Conservation (phyloP, 2,113 vertebrate species). For the Rhabdomys dilectus region DNA sequence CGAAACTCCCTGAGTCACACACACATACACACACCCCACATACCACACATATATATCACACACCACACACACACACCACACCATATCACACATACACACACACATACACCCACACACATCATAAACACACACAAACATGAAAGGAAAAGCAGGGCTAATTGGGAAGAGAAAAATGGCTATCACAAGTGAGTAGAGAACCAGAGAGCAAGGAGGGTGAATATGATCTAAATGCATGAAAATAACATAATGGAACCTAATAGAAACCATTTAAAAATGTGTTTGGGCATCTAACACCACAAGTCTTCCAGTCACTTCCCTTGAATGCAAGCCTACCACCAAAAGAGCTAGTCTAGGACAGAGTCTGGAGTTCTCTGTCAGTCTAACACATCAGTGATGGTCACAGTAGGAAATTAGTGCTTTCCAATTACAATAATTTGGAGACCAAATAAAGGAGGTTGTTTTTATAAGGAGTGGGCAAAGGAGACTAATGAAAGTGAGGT, state of each 20-base stretch:
- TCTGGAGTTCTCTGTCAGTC: neutral
- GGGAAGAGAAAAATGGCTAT: neutral
- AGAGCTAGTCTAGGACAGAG: neutral
- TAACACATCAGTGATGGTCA: neutral
- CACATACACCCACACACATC: neutral
- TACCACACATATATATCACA: too few species aligned
- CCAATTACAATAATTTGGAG: conserved; percentile 21
- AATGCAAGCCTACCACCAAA: neutral
- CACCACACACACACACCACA: neutral
- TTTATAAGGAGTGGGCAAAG: neutral
- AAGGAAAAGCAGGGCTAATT: neutral
- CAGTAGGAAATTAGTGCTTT: conserved; percentile 21
- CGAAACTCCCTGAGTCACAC: neutral
- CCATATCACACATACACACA: neutral
- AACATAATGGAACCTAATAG: neutral
- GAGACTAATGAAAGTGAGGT: neutral
- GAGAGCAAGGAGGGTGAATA: neutral
- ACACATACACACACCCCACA: too few species aligned
- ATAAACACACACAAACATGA: neutral
- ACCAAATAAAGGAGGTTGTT: neutral
- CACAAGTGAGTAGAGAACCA: neutral
- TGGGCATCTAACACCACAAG: neutral
- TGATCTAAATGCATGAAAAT: neutral
- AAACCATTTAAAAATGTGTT: neutral
- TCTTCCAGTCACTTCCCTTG: neutral